Percentiles rank a stretch among this genome's conserved stretches.
Evolutionary conservation across 35 echinoderm and acorn worm genomes (phyloP).

Genomic region (Patiria miniata): DNA sequence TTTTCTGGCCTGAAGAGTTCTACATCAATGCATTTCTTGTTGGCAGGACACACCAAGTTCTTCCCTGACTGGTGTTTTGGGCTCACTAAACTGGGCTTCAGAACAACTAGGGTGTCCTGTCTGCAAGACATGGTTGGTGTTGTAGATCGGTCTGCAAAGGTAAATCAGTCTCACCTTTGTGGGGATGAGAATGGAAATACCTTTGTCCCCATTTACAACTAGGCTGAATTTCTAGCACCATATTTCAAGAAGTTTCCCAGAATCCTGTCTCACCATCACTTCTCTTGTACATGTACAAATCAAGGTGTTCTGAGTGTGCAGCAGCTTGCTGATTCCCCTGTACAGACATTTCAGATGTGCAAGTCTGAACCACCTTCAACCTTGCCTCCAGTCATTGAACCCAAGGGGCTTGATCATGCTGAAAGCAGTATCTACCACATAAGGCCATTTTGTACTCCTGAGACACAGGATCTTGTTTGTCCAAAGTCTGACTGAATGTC

Average conservation of each 20-base stretch:
- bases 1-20: background rate
- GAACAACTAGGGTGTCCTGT: background rate
- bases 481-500: too few relatives aligned
- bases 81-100: background rate
- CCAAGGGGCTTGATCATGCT: background rate
- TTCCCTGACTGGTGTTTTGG: too few relatives aligned
- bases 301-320: background rate
- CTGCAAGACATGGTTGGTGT: background rate
- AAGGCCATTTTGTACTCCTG: background rate
- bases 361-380: background rate
- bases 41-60: slow-evolving; percentile 17
- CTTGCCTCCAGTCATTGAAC: background rate
- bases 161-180: background rate
- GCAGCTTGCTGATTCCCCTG: background rate
- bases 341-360: background rate
- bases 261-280: slow-evolving; percentile 4
- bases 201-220: background rate
- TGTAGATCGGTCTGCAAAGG: background rate
- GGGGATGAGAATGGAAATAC: background rate
- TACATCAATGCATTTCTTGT: background rate
- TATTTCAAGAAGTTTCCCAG: background rate
- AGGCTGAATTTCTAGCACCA: background rate
- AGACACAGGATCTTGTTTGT: background rate
- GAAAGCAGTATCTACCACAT: background rate
- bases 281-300: background rate